Evolutionary conservation across 2,888 invertebrate species (phyloP).

Genomic region (Leptopilina myrica): DNA sequence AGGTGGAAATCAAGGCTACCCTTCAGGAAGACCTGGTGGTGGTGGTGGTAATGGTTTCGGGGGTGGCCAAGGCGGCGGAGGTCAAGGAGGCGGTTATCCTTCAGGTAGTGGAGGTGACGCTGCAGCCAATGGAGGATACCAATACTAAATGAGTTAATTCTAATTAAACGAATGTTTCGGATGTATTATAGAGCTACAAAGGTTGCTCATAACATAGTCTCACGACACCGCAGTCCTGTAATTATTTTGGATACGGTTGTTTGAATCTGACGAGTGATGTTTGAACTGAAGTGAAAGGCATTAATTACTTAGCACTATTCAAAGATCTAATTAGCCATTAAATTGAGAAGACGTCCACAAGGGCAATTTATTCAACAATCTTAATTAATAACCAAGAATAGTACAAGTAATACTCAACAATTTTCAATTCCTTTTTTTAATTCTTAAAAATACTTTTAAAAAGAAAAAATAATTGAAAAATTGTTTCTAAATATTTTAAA

Average conservation of each 20-base stretch:
- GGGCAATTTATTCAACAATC: no score
- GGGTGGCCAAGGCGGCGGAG: conserved; percentile 58
- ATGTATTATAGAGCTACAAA: conserved; percentile 49
- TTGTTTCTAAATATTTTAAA: not conserved
- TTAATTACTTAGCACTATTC: conserved; percentile 10
- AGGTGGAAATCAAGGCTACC: conserved; percentile 49
- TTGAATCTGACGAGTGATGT: conserved; percentile 36
- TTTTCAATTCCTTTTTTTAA: not conserved
- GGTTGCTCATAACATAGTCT: conserved; percentile 5
- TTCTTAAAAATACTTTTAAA: no score
- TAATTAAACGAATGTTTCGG: conserved; percentile 47
- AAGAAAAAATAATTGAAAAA: no score
- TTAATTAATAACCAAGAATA: no score
- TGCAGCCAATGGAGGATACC: conserved; percentile 73
- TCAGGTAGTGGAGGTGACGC: conserved; percentile 73
- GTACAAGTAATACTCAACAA: not conserved
- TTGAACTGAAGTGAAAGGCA: conserved; percentile 17
- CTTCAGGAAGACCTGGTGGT: conserved; percentile 41
- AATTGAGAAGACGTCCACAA: conserved; percentile 3
- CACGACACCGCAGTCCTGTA: conserved; percentile 27
- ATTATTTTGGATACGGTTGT: conserved; percentile 20
- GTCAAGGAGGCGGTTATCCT: conserved; percentile 65
- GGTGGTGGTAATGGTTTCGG: conserved; percentile 42
- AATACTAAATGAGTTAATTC: conserved; percentile 65
- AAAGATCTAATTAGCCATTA: no score